Evolutionary conservation across 1,140 invertebrate species (phyloP), one percentile per base, ranked within the genome.

Genomic region (Drosophila persimilis): DNA sequence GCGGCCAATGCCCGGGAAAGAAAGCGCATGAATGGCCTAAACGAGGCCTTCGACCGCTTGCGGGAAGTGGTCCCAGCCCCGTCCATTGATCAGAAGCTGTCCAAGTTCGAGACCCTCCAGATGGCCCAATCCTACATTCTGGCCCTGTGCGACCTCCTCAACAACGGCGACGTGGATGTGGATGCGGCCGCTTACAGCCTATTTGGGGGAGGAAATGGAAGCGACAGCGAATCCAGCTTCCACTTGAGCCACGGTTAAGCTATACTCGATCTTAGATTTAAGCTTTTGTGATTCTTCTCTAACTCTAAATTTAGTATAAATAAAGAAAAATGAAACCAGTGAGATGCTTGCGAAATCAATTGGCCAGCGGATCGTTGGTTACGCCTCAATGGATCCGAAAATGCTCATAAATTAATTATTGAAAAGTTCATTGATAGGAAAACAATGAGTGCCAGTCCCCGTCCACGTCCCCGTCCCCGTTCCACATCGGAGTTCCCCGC

Each of bases 91-190:
- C 94, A 96, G 70, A 96, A 96, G 86, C 92, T 97, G 3, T 97
- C 96, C 74, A 97, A 97, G 91, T 97, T 95, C 86, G 96, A 97
- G 90, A 97, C 96, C 0, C 91, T 97, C 9, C 96, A 97, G 92
- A 97, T 97, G 96, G 96, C 96, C 0, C 96, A 97, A 80, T 96
- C 94, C 11, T 97, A 97, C 85, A 97, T 97, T 48, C 91, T 93
- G 0, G 95, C 95, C 0, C 90, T 97, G 8, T 93, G 94, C 74
- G 95, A 96, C 66, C 91, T 95, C n/a, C 69, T 93, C 13, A 71
- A 83, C 43, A 79, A 88, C 41, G 80, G 64, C 1, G 66, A 80
- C 15, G 89, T 75, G 24, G 78, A 65, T 8, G 73, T 89, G 31
- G 83, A 88, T 57, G 43, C 80, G 1, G 52, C 72, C 1, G 56